A percentile compares a stretch with the other conserved stretches of the same genome.
Conservation (phyloP, 2,797 vertebrate species). For the Parauchenoglanis punctatus region DNA sequence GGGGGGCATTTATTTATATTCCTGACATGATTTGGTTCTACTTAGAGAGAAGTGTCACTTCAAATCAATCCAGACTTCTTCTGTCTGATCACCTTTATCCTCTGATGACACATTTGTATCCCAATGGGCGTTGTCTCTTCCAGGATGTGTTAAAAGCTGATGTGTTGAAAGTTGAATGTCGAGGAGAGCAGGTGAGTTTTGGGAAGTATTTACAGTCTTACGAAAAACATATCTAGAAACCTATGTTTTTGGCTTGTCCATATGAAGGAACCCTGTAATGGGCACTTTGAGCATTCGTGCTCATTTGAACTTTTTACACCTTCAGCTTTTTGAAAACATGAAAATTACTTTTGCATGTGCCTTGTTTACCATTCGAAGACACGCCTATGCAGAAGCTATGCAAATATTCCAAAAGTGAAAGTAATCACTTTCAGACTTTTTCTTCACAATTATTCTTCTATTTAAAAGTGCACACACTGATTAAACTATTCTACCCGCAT, state of each 20-base stretch:
- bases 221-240: neutral
- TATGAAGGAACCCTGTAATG: neutral
- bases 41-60: neutral
- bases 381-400: neutral
- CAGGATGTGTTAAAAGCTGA: neutral
- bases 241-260: neutral
- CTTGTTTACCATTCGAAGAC: neutral
- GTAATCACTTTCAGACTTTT: neutral
- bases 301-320: neutral
- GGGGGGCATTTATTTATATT: neutral
- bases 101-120: neutral
- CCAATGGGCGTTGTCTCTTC: neutral
- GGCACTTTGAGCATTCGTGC: neutral
- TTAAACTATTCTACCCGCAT: neutral
- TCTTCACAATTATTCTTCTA: neutral
- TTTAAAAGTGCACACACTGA: neutral
- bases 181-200: neutral
- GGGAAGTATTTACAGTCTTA: neutral
- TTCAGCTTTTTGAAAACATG: neutral
- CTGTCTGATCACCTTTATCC: neutral
- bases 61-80: neutral
- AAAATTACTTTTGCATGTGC: neutral
- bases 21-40: neutral
- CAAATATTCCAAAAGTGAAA: neutral
- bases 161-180: neutral